These are phyloP conservation scores for Bombus cullumanus DNA, from an alignment of 1,140 invertebrate species.

Conservation along the genomic window DNA sequence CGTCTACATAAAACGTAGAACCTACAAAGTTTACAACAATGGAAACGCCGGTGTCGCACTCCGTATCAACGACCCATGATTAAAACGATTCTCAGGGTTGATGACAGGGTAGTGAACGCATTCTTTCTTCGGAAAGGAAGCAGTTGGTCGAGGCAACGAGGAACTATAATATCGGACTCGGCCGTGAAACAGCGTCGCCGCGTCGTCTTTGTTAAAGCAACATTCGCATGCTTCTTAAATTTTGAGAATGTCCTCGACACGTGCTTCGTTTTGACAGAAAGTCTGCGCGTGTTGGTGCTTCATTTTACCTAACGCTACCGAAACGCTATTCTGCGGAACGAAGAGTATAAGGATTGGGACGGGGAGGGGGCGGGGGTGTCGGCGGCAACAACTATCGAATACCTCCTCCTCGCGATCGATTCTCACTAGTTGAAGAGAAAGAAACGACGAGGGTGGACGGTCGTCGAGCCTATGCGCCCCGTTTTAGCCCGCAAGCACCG, in stretches of 20 bases:
- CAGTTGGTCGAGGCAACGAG: slow-evolving; percentile 7
- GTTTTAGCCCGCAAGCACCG: slow-evolving; percentile 71
- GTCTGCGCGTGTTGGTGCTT: slow-evolving; percentile 23
- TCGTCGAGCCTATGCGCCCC: slow-evolving; percentile 29
- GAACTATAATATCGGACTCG: slow-evolving; percentile 40
- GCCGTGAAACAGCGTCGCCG: slow-evolving; percentile 32
- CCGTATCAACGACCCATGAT: slow-evolving; percentile 40
- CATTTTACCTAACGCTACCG: slow-evolving; percentile 12
- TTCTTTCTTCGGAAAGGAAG: slow-evolving; percentile 15
- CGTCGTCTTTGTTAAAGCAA: not conserved
- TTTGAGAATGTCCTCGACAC: slow-evolving; percentile 26
- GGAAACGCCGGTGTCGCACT: slow-evolving; percentile 39
- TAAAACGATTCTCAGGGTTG: not conserved
- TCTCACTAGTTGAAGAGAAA: slow-evolving; percentile 58
- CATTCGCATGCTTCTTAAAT: not conserved
- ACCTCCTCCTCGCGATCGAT: slow-evolving; percentile 37
- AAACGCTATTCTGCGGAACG: slow-evolving; percentile 33
- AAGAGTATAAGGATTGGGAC: no score
- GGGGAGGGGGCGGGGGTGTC: no score
- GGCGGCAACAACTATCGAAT: slow-evolving; percentile 17
- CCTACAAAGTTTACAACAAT: slow-evolving; percentile 63
- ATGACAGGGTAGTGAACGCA: not conserved
- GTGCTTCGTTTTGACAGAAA: slow-evolving; percentile 45
- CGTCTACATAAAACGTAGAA: slow-evolving; percentile 71
- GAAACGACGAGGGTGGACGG: not conserved